Base-by-base conservation (phyloP, 2,797 vertebrate genomes). In the Danio choprae region DNA sequence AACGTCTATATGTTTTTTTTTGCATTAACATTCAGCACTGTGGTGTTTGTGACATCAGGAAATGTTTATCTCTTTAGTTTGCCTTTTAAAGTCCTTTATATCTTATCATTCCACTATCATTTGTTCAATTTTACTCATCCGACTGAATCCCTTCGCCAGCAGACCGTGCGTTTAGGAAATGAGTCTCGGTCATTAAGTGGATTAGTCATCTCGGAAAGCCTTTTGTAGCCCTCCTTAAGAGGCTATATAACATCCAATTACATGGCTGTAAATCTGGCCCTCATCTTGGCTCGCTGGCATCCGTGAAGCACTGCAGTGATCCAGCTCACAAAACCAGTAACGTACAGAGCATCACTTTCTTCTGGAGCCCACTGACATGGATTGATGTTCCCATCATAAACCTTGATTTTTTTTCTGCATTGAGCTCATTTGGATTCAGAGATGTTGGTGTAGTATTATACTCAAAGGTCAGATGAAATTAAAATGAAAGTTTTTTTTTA, bases 111-210 rank as follows among this genome's bases (percentile, higher is more conserved):
- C 2, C 15, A 20, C 40, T 29, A 64, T 36, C 15, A 40, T 51
- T 44, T 36, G 7, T 53, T 73, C 55, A 56, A 43, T 67, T 62
- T 77, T 64, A 46, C 10, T 74, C 29, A 18, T 74, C 65, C 10
- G 13, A 38, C 20, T 5, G 12, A 73, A 68, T 55, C 41, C 15
- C 18, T 46, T 43, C 4, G 5, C 8, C 48, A 69, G 38, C 77
- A 74, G 44, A 60, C 43, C 48, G 82, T 83, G 84, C 84, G 87
- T 55, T 87, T 83, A 81, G 84, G 85, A 91, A 89, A 84, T 88
- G 51, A 84, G 53, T 77, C 50, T 87, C 77, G 18, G 58, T 84
- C 86, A 91, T 90, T 88, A 86, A 87, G 88, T 43, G 65, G 85
- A 83, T 83, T 73, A 80, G 83, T 86, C 85, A 87, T 89, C 87